phyloP scores from a whole-genome alignment of 2,888 invertebrate species.

The Barypeithes pellucidus region DNA sequence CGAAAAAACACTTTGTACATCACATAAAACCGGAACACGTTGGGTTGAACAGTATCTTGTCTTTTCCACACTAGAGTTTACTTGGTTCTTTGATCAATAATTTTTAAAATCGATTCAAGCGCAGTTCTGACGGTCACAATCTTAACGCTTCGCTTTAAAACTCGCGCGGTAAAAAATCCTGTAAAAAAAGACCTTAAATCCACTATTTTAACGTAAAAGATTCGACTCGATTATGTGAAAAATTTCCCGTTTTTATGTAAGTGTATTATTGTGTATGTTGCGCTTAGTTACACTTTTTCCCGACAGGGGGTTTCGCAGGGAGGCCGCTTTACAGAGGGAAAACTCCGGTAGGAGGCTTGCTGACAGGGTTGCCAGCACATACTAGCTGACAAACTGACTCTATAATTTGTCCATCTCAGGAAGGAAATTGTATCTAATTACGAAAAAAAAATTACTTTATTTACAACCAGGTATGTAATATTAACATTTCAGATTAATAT shows the following conservation, averaged over 20 bases:
- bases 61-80: slow-evolving; percentile 56
- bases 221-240: slow-evolving; percentile 24
- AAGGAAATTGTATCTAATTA: too few species aligned
- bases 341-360: slow-evolving; percentile 31
- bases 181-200: slow-evolving; percentile 12
- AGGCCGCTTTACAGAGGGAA: slow-evolving; percentile 42
- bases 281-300: slow-evolving; percentile 39
- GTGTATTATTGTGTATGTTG: slow-evolving; percentile 43
- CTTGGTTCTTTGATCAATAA: slow-evolving; percentile 64
- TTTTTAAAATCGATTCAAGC: slow-evolving; percentile 67
- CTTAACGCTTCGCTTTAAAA: not conserved
- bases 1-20: slow-evolving; percentile 62
- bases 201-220: slow-evolving; percentile 15
- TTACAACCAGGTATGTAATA: too few species aligned
- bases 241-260: slow-evolving; percentile 26
- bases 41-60: slow-evolving; percentile 59
- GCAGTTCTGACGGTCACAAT: slow-evolving; percentile 47
- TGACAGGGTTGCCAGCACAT: not conserved
- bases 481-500: too few species aligned
- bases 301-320: slow-evolving; percentile 45
- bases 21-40: slow-evolving; percentile 68
- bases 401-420: too few species aligned
- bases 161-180: not conserved
- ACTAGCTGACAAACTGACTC: too few species aligned
- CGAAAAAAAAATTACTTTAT: too few species aligned